Percentiles rank a stretch among this genome's conserved stretches.
phyloP scores from a whole-genome alignment of 2,888 invertebrate genomes.

The Ametastegia equiseti region DNA sequence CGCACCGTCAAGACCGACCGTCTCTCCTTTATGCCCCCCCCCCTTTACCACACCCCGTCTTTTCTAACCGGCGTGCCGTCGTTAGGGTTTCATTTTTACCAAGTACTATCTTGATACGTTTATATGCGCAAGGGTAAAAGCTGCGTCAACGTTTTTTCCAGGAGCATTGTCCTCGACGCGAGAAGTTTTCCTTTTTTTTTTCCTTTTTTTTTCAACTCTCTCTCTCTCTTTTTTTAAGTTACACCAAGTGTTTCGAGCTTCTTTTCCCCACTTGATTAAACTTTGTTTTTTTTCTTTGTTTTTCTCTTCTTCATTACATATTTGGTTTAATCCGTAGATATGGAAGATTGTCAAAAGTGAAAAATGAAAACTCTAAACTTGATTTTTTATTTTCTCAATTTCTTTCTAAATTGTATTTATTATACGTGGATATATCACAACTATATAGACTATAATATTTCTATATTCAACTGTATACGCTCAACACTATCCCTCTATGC shows the following conservation, averaged over 20 bases:
- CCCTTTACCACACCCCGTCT: conserved; percentile 1
- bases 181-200: not conserved
- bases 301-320: not conserved
- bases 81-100: conserved; percentile 42
- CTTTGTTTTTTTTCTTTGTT: not conserved
- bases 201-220: not conserved
- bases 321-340: not conserved
- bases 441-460: too few relatives aligned
- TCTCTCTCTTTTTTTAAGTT: not conserved
- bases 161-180: conserved; percentile 32
- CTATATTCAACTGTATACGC: not conserved
- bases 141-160: conserved; percentile 40
- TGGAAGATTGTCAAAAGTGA: too few relatives aligned
- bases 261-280: conserved; percentile 21
- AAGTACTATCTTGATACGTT: conserved; percentile 46
- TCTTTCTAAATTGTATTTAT: too few relatives aligned
- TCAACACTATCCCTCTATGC: not conserved
- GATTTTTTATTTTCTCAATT: too few relatives aligned
- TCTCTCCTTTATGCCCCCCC: conserved; percentile 4
- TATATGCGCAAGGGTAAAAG: conserved; percentile 31
- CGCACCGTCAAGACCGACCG: conserved; percentile 28
- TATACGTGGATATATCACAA: too few relatives aligned
- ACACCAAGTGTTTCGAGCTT: conserved; percentile 1
- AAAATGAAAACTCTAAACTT: too few relatives aligned
- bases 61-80: conserved; percentile 27